Evolutionary conservation across 2,888 invertebrate genomes (phyloP).

Genomic region (Siphonodentalium dalli): DNA sequence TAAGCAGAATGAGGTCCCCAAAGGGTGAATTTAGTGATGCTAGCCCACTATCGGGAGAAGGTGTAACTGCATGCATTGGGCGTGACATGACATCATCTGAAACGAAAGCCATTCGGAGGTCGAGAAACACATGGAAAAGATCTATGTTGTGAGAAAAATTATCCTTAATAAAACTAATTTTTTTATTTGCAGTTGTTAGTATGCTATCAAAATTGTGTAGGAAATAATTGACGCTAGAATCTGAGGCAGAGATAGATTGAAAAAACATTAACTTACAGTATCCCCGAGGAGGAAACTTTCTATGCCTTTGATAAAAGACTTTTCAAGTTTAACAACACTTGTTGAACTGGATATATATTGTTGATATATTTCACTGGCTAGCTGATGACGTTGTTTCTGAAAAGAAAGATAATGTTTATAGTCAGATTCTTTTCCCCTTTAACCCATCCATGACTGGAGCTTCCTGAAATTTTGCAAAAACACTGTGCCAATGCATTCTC

Average conservation of each 20-base stretch:
- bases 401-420: slow-evolving; percentile 4
- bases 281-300: slow-evolving; percentile 87
- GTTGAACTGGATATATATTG: slow-evolving; percentile 84
- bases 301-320: slow-evolving; percentile 76
- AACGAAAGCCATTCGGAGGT: neutral
- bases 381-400: slow-evolving; percentile 75
- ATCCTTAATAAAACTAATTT: too few relatives aligned
- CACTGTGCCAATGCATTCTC: too few relatives aligned
- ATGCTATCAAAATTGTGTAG: too few relatives aligned
- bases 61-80: neutral
- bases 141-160: too few relatives aligned
- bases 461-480: too few relatives aligned
- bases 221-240: too few relatives aligned
- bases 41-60: too few relatives aligned
- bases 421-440: neutral
- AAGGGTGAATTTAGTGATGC: too few relatives aligned
- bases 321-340: slow-evolving; percentile 78
- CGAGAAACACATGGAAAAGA: neutral
- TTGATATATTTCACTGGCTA: slow-evolving; percentile 91
- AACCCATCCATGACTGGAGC: too few relatives aligned
- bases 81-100: neutral
- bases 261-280: slow-evolving; percentile 68
- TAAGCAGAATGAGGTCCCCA: too few relatives aligned
- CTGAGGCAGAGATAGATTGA: too few relatives aligned
- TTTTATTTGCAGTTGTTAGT: too few relatives aligned